Conservation (phyloP, 2,113 vertebrate species). For the Phycodurus eques region DNA sequence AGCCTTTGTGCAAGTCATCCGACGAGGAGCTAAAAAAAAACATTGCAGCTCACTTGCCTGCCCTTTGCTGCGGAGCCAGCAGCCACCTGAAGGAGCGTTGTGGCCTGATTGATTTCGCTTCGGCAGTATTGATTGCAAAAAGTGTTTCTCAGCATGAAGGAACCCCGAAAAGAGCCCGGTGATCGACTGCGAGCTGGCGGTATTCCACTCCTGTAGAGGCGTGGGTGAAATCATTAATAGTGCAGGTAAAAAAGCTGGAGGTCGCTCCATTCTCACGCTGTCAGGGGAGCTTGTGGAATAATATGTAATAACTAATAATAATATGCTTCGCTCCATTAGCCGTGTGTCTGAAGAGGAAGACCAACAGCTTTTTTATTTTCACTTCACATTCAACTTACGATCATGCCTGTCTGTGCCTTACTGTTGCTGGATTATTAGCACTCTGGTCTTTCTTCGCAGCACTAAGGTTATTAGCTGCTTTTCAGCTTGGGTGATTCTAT, state of each 20-base stretch:
- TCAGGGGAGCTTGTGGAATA: conserved; percentile 38
- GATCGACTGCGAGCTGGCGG: conserved; percentile 44
- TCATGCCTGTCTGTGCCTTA: conserved; percentile 17
- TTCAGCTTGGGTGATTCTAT: conserved; percentile 22
- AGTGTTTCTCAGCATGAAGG: conserved; percentile 22
- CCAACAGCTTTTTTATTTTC: conserved; percentile 25
- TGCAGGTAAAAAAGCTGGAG: conserved; percentile 36
- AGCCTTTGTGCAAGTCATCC: conserved; percentile 4
- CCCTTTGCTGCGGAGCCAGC: conserved; percentile 26
- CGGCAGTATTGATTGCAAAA: conserved; percentile 28
- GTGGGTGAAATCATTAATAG: conserved; percentile 49
- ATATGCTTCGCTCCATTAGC: conserved; percentile 64
- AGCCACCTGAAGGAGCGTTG: conserved; percentile 22
- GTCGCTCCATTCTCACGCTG: conserved; percentile 52
- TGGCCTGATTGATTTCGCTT: conserved; percentile 25
- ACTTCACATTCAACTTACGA: conserved; percentile 8
- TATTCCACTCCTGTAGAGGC: conserved; percentile 23
- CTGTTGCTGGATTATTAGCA: conserved; percentile 38
- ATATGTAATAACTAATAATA: too few relatives aligned
- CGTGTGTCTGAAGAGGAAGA: conserved; percentile 47
- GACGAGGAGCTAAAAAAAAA: background rate
- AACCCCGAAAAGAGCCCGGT: conserved; percentile 22
- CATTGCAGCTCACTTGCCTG: background rate
- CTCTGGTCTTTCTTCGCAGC: conserved; percentile 9
- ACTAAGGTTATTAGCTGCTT: conserved; percentile 19